Evolutionary conservation across 2,113 vertebrate species (phyloP).

Genomic region (Ageneiosus marmoratus): DNA sequence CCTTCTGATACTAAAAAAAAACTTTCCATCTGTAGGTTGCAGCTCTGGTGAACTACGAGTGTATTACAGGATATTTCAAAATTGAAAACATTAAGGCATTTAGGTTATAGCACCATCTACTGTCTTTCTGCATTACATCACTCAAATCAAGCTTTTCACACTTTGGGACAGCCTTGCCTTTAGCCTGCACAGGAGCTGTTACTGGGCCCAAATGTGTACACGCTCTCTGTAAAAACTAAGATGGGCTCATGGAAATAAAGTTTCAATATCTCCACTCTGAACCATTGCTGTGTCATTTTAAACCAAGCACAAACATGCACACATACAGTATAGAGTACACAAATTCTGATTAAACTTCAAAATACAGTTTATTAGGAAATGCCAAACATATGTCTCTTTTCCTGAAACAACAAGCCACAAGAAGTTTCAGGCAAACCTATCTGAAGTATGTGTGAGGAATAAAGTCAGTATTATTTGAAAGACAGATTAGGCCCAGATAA

Average conservation of each 20-base stretch:
- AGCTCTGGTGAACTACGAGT: not conserved
- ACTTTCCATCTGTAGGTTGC: not conserved
- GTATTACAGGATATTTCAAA: not conserved
- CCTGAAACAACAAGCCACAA: not conserved
- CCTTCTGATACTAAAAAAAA: not conserved
- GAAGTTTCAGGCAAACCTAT: not conserved
- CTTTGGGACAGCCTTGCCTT: not conserved
- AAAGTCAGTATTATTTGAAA: slow-evolving; percentile 12
- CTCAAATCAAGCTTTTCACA: not conserved
- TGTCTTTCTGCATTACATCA: not conserved
- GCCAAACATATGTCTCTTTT: not conserved
- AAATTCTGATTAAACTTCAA: not conserved
- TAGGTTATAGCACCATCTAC: slow-evolving; percentile 33
- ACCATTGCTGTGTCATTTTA: no score
- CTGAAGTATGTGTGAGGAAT: not conserved
- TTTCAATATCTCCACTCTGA: not conserved
- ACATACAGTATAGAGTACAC: not conserved
- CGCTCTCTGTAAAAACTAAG: no score
- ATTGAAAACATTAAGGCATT: not conserved
- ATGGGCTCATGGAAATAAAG: not conserved
- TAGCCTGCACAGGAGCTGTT: not conserved
- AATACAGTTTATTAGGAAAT: not conserved
- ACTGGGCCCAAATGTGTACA: not conserved
- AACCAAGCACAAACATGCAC: not conserved
- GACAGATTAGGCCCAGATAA: not conserved